Evolutionary conservation across 2,113 vertebrate species (phyloP).

Genomic region (Hypocryptadius cinnamomeus): DNA sequence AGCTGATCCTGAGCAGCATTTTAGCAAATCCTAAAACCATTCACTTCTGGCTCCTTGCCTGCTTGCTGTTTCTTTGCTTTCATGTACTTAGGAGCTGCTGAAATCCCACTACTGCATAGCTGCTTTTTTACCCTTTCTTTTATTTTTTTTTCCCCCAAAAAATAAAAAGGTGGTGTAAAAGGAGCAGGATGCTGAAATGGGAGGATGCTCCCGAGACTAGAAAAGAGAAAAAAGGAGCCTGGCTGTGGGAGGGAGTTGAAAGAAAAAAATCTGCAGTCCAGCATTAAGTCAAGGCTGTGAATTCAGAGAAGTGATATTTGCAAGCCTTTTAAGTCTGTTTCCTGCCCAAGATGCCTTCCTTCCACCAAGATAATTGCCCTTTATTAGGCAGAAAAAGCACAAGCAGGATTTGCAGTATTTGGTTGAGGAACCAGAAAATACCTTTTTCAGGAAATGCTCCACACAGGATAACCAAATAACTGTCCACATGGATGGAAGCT

Average conservation of each 20-base stretch:
- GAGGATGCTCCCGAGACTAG: background rate
- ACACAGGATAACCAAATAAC: background rate
- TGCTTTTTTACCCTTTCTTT: rapidly evolving
- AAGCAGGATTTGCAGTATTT: background rate
- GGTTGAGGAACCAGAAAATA: background rate
- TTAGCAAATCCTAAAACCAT: background rate
- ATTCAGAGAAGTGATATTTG: background rate
- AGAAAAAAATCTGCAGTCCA: background rate
- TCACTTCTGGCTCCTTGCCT: background rate
- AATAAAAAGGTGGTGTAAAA: background rate
- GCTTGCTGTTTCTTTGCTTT: background rate
- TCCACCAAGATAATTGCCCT: background rate
- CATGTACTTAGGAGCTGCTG: background rate
- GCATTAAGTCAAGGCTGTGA: background rate
- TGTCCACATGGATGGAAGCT: background rate
- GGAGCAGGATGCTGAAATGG: background rate
- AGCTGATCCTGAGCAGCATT: background rate
- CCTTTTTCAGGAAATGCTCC: background rate
- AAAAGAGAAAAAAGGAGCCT: background rate
- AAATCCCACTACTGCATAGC: background rate
- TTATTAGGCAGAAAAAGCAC: background rate
- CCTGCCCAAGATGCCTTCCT: background rate
- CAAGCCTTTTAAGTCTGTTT: background rate
- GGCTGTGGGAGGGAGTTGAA: background rate
- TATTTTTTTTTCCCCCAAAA: background rate